phyloP scores from a whole-genome alignment of 2,888 invertebrate genomes.

The Tenthredo mesomela region DNA sequence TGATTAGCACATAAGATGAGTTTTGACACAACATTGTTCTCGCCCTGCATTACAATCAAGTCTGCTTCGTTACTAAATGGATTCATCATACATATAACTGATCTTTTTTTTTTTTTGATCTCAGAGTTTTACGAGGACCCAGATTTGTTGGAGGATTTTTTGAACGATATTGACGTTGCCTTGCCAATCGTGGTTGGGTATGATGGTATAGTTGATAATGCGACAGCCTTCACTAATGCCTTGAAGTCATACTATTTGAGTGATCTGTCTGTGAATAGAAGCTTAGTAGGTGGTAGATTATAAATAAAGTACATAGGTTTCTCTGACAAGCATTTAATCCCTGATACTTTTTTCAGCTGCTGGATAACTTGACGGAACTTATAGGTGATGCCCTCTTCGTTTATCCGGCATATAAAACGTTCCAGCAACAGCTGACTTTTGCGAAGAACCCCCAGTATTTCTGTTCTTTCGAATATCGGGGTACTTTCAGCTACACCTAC shows the following conservation, averaged over 20 bases:
- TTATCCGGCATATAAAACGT: not conserved
- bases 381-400: not conserved
- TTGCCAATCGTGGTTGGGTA: not conserved
- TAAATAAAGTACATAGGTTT: not conserved
- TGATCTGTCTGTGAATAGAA: not conserved
- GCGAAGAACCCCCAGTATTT: not conserved
- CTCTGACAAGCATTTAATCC: no score
- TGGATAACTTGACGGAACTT: not conserved
- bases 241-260: constrained; percentile 5
- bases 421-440: not conserved
- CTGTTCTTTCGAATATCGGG: not conserved
- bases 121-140: not conserved
- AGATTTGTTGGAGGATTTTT: not conserved
- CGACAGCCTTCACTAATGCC: not conserved
- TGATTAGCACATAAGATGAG: no score
- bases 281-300: not conserved
- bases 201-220: not conserved
- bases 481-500: not conserved
- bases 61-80: no score
- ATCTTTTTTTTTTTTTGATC: not conserved
- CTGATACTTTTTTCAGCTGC: not conserved
- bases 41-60: no score
- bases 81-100: not conserved
- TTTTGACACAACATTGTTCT: no score
- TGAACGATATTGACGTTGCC: not conserved